Conservation (phyloP, 2,888 invertebrate genomes). For the Orthonevra nobilis region DNA sequence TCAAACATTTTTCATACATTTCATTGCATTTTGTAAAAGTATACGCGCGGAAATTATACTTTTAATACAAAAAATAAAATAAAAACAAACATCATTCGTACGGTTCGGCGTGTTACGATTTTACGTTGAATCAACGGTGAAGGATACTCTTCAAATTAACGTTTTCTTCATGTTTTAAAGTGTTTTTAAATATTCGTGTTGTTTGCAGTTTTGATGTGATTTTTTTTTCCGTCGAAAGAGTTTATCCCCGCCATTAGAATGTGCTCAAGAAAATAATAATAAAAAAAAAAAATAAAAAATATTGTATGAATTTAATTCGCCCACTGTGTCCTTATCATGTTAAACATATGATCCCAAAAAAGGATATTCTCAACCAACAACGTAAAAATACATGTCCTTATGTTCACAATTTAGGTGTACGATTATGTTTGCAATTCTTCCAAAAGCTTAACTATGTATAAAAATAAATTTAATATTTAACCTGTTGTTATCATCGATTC, state of each 20-base stretch:
- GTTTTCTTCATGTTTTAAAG: too few species aligned
- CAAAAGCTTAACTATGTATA: slow-evolving; percentile 21
- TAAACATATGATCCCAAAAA: too few species aligned
- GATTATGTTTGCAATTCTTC: slow-evolving; percentile 47
- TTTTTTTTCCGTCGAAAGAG: too few species aligned
- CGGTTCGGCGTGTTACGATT: neutral
- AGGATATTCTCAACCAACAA: too few species aligned
- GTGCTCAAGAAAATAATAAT: neutral
- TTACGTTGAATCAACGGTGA: slow-evolving; percentile 45
- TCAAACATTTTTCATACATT: neutral
- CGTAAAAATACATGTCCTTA: slow-evolving; percentile 29
- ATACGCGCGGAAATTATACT: neutral
- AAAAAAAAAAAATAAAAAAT: slow-evolving; percentile 1
- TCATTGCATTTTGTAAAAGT: neutral
- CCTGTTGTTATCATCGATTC: slow-evolving; percentile 66
- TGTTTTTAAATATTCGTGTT: too few species aligned
- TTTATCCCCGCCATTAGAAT: too few species aligned
- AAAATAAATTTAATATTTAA: slow-evolving; percentile 21
- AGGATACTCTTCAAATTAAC: neutral
- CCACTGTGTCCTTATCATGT: too few species aligned
- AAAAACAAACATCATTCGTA: neutral
- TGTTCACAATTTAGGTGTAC: slow-evolving; percentile 59
- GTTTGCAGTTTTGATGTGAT: neutral
- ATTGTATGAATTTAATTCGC: too few species aligned
- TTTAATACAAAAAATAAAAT: neutral